These are phyloP conservation scores for Molossus alvarezi DNA, from an alignment of 2,797 vertebrate genomes.

Conservation along the genomic window DNA sequence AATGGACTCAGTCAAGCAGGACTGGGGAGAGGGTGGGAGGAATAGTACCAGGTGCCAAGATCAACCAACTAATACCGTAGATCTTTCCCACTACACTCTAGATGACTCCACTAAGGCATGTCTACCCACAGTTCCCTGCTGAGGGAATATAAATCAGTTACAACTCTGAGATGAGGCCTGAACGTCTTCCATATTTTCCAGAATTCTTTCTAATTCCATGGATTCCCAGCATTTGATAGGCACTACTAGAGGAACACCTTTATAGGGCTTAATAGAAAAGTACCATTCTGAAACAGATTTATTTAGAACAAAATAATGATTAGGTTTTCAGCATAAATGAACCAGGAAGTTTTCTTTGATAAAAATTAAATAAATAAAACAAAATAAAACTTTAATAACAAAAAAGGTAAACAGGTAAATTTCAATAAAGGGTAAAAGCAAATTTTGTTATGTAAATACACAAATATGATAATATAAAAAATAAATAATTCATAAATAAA, in stretches of 20 bases:
- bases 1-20: neutral
- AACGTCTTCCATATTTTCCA: neutral
- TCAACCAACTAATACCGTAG: neutral
- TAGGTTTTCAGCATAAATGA: neutral
- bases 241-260: neutral
- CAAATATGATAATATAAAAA: neutral
- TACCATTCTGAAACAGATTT: neutral
- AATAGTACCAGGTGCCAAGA: too few relatives aligned
- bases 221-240: neutral
- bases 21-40: neutral
- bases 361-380: slow-evolving; percentile 1
- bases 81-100: neutral
- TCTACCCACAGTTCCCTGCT: neutral
- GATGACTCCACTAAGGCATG: neutral
- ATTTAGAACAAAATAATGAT: neutral
- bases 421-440: neutral
- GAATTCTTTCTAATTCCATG: neutral
- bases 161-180: neutral
- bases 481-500: neutral
- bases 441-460: neutral
- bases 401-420: neutral
- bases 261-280: neutral
- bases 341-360: neutral
- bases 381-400: neutral
- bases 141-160: neutral